Evolutionary conservation across 2,797 vertebrate species (phyloP), one percentile per base, ranked within the genome.

Genomic region (Chaenodraco wilsoni): DNA sequence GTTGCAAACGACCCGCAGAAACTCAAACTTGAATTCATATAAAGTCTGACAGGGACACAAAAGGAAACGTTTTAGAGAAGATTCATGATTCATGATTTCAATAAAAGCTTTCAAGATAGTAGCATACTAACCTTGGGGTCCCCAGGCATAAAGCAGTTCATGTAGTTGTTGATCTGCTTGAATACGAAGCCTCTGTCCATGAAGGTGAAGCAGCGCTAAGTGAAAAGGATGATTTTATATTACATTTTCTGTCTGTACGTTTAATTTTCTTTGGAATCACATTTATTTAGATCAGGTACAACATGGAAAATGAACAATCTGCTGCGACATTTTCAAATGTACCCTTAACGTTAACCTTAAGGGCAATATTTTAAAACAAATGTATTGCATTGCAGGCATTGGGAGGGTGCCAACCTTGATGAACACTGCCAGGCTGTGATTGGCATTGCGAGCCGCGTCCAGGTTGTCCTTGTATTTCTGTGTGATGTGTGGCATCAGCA

Each of bases 101-200:
- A 12, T 72, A 3, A 63, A 50, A 77, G 3, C 21, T 52, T 33
- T 48, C 64, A 46, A 44, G 2, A 41, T 27, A 21, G 3, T 0
- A 9, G 44, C 6, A 5, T 59, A 10, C 14, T 40, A 91, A 99
- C 98, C 97, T 99, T 99, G 0, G 98, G 94, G 88, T 99, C 98
- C 90, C 97, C 97, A 9, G 97, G 97, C 52, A 96, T 80, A 85
- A 99, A 99, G 89, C 95, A 98, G 91, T 96, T 97, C 90, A 97
- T 97, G 91, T 99, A 99, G 92, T 96, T 98, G 94, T 99, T 99
- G 91, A 99, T 99, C 91, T 96, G 97, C 83, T 98, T 99, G 92
- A 99, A 98, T 61, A 97, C 94, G 59, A 99, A 99, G 81, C 97
- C 97, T 85, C 98, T 93, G 81, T 99, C 98, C 97, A 99, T 98